phyloP scores from a whole-genome alignment of 2,888 invertebrate genomes.

The Eueremaeus valkanovi region DNA sequence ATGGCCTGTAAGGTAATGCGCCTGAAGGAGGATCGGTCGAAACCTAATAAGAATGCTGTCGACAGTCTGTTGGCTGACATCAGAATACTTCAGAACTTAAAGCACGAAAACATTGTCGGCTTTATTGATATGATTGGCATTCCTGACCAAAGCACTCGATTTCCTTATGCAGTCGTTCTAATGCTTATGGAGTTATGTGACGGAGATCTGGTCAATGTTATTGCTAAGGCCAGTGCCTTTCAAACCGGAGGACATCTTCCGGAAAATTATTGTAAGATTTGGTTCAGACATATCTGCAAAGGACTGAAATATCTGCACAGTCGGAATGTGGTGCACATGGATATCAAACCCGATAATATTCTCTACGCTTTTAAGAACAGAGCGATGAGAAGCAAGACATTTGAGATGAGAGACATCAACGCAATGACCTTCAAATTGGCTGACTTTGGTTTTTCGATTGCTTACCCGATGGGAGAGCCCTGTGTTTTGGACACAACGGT shows the following conservation, averaged over 20 bases:
- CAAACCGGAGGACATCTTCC: background rate
- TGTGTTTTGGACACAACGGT: background rate
- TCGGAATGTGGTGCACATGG: background rate
- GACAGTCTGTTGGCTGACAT: background rate
- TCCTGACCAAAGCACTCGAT: background rate
- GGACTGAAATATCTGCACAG: background rate
- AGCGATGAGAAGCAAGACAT: background rate
- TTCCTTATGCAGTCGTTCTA: background rate
- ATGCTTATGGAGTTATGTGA: background rate
- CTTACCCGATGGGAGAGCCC: background rate
- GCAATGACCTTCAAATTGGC: too few species aligned
- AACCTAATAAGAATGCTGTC: background rate
- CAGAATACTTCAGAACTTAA: background rate
- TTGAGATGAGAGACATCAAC: too few species aligned
- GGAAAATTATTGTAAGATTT: background rate
- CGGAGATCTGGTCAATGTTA: background rate
- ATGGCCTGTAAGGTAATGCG: too few species aligned
- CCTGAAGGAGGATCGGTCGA: too few species aligned
- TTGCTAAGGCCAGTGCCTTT: background rate
- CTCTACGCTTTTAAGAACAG: background rate
- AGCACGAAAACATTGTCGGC: background rate
- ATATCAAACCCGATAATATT: constrained; percentile 1
- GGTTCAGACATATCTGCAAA: background rate
- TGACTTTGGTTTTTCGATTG: background rate
- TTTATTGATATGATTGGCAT: background rate